Conservation (phyloP, 2,113 vertebrate species). For the Syrrhaptes paradoxus region DNA sequence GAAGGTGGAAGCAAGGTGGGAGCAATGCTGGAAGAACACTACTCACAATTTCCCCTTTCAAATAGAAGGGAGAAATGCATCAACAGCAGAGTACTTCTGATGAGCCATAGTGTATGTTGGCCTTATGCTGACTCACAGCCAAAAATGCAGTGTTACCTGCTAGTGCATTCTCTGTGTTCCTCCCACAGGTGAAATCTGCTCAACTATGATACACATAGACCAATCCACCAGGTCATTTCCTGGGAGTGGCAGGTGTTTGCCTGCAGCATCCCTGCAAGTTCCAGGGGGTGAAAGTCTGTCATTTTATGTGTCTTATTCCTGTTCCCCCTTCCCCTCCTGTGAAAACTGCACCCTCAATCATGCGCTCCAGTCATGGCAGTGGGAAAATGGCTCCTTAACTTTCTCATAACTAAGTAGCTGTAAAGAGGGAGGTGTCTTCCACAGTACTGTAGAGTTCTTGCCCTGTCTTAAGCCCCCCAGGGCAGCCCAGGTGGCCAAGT, state of each 20-base stretch:
- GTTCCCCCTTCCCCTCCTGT: background rate
- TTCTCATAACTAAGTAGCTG: background rate
- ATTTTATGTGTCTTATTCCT: background rate
- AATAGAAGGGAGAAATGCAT: background rate
- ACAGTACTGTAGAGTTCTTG: background rate
- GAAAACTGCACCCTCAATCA: background rate
- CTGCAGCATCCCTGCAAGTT: background rate
- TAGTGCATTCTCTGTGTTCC: background rate
- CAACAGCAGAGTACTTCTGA: background rate
- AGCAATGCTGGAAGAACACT: background rate
- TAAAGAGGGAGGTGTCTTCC: background rate
- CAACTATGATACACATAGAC: background rate
- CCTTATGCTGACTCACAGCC: background rate
- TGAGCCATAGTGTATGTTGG: rapidly evolving
- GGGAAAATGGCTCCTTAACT: background rate
- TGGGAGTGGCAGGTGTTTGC: rapidly evolving
- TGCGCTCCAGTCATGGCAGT: rapidly evolving
- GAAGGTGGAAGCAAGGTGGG: background rate
- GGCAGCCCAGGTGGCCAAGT: background rate
- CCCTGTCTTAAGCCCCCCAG: background rate
- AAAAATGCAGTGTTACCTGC: background rate
- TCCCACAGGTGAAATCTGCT: background rate
- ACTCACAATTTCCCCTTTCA: background rate
- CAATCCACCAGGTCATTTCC: background rate
- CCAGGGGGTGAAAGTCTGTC: rapidly evolving